Conservation (phyloP, 1,140 invertebrate species). For the Arctopsyche grandis region DNA sequence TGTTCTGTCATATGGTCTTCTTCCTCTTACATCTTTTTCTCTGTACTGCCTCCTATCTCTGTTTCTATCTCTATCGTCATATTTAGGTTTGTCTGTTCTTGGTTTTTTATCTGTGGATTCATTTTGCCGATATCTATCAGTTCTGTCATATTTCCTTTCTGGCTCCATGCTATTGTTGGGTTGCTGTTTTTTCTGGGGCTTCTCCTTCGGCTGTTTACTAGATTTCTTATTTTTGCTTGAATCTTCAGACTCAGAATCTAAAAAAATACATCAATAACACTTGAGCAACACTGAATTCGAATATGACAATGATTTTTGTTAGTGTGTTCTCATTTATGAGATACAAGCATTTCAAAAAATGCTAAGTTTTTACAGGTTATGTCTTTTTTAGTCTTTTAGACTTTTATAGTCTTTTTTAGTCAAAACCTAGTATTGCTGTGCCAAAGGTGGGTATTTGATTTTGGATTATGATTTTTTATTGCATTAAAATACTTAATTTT, state of each 20-base stretch:
- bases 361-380: too few species aligned
- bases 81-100: constrained; percentile 4
- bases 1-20: background rate
- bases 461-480: too few species aligned
- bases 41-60: constrained; percentile 11
- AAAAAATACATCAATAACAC: constrained; percentile 26
- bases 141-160: constrained; percentile 47
- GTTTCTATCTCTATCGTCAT: constrained; percentile 22
- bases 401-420: too few species aligned
- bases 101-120: constrained; percentile 18
- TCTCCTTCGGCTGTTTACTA: constrained; percentile 40
- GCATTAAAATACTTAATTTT: too few species aligned
- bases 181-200: constrained; percentile 41
- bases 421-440: too few species aligned
- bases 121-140: constrained; percentile 1
- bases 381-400: too few species aligned
- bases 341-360: too few species aligned
- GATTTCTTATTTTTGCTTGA: constrained; percentile 45
- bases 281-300: too few species aligned
- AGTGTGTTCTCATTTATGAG: too few species aligned
- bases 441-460: too few species aligned
- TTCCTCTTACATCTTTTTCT: constrained; percentile 27
- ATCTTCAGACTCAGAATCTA: constrained; percentile 38
- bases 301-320: too few species aligned
- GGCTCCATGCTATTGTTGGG: constrained; percentile 39